Evolutionary conservation across 1,140 invertebrate species (phyloP), one percentile per base, ranked within the genome.

Genomic region (Ylistrum balloti): DNA sequence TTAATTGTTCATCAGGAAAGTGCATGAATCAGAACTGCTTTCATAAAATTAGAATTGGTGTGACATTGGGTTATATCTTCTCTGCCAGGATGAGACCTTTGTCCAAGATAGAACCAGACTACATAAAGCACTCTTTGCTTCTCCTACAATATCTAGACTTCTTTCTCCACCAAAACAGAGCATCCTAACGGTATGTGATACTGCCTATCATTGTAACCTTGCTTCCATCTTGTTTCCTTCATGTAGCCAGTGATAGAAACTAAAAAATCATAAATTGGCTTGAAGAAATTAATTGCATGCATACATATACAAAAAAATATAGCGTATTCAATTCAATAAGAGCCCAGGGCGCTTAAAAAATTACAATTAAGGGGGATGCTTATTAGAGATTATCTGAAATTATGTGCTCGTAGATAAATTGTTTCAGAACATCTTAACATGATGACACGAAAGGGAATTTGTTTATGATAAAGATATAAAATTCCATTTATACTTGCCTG

Each of bases 211-310:
- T 74, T 11, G 13, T 74, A 28, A 28, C 17, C 9, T 74, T 74
- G 56, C 22, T 28, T 74, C n/a, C 56, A 22, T n/a, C 11, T 48
- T 20, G 2, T 28, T 74, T 28, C 56, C 22, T 74, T 74, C 56
- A 28, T n/a, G n/a, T 28, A 28, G 20, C n/a, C 56, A 5, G n/a
- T 28, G 28, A 74, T 28, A 7, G 56, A 28, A 56, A 22, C 13
- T n/a, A 22, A 56, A 56, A n/a, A 7, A 11, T 74, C 28, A 28
- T 74, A 9, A n/a, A 28, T 74, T n/a, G 9, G 9, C n/a, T 28
- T 28, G n/a, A n/a, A n/a, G n/a, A n/a, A n/a, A n/a, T n/a, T 74
- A n/a, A 74, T 74, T 74, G 56, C 56, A 74, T 74, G 22, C n/a
- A n/a, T n/a, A n/a, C n/a, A n/a, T n/a, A n/a, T n/a, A n/a, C n/a